Evolutionary conservation across 2,888 invertebrate genomes (phyloP).

Genomic region (Rhamnusium bicolor): DNA sequence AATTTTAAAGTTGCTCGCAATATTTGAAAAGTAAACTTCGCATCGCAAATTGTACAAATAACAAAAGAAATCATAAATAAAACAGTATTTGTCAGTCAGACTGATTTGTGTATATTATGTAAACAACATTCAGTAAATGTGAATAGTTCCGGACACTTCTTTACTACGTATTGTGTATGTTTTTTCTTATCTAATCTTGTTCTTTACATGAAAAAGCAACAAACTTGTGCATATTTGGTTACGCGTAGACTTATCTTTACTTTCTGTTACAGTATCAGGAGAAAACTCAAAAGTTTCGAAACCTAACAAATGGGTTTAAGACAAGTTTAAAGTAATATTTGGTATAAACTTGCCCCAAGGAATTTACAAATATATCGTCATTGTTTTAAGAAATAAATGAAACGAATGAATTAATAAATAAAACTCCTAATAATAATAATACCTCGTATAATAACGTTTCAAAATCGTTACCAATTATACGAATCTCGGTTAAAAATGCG

Average conservation of each 20-base stretch:
- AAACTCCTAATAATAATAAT: too few relatives aligned
- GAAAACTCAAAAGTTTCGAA: slow-evolving; percentile 28
- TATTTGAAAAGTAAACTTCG: slow-evolving; percentile 43
- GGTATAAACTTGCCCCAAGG: slow-evolving; percentile 18
- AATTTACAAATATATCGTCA: slow-evolving; percentile 17
- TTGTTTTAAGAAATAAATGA: slow-evolving; percentile 23
- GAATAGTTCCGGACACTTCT: slow-evolving; percentile 50
- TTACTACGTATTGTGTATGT: slow-evolving; percentile 43
- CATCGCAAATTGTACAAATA: slow-evolving; percentile 43
- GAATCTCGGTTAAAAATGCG: too few relatives aligned
- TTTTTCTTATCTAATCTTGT: slow-evolving; percentile 48
- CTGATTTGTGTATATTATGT: slow-evolving; percentile 58
- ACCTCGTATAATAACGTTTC: too few relatives aligned
- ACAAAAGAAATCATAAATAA: slow-evolving; percentile 59
- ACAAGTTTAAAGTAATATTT: slow-evolving; percentile 28
- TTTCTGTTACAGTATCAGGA: slow-evolving; percentile 21
- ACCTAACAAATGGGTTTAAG: slow-evolving; percentile 27
- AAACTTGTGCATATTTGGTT: slow-evolving; percentile 37
- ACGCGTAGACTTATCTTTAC: slow-evolving; percentile 30
- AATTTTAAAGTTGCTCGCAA: slow-evolving; percentile 7
- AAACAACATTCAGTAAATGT: slow-evolving; percentile 48
- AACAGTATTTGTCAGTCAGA: slow-evolving; percentile 54
- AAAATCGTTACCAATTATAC: too few relatives aligned
- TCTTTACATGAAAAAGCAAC: slow-evolving; percentile 41
- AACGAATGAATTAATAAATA: slow-evolving; percentile 10